Evolutionary conservation across 2,888 invertebrate species (phyloP), one percentile per base, ranked within the genome.

Genomic region (Eristalis intricaria): DNA sequence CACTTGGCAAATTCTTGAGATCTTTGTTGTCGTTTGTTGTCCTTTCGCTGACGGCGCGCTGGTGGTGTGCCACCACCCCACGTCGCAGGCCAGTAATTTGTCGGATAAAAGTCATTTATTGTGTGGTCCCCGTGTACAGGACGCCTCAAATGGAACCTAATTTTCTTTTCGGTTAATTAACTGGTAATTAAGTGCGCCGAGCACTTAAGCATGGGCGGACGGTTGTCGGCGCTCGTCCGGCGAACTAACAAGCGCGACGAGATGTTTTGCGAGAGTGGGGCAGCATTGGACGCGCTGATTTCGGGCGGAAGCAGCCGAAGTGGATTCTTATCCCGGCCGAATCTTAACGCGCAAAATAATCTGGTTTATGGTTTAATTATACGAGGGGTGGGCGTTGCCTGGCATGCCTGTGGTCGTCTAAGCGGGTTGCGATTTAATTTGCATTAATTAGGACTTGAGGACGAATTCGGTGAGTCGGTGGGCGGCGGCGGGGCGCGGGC

Each of bases 141-240:
- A 83, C 86, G 70, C 75, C 71, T 63, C 68, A 64, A 87, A 87
- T 83, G 83, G 78, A 75, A 82, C 83, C 78, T 79, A 78, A 87
- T 87, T 87, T 87, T 79, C 71, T 87, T 83, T 83, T 87, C 78
- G 83, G 86, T 87, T 83, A 87, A 87, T 87, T 83, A 87, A 87
- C 86, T 87, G 86, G 83, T 87, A 87, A 87, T 87, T 87, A 87
- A 83, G 86, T 79, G 71, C 75, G 71, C 71, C 75, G 75, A 75
- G 75, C 79, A 73, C 75, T 83, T 83, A 75, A 79, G 66, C 78
- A 70, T 79, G 68, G 76, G 73, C 43, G 19, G n/a, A 5, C 61
- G 26, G 35, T 19, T 29, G 19, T 38, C 35, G 19, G 19, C 10
- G 56, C 5, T 50, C 13, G n/a, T 8, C 1, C 56, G 22, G 58